Base-by-base conservation (phyloP, 2,113 vertebrate species). In the Marcusenius ussheri region DNA sequence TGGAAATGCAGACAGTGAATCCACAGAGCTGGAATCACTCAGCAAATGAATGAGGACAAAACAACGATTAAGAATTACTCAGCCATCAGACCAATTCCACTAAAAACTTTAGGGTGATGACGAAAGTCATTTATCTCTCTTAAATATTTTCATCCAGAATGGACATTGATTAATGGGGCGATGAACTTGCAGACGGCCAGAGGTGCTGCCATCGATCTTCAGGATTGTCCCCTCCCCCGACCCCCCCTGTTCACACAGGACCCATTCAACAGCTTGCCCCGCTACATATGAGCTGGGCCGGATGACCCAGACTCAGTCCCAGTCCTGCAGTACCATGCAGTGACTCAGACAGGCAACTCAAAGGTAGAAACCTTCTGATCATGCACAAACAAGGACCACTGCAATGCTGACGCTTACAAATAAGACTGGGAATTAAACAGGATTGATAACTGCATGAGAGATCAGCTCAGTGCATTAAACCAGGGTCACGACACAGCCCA, bases 141-240 rank as follows among this genome's bases (percentile, higher is more conserved):
- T 77, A 21, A 87, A 70, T n/a, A 46, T 88, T 88, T 49, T 80
- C 70, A 77, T 83, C 58, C 86, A 39, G 35, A 47, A 46, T 45
- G 47, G 90, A 88, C 90, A 53, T n/a, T 90, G 90, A 90, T 90
- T 39, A 46, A 90, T 83, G 86, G 35, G 50, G 31, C 62, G 49
- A 50, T 88, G 85, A 90, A 90, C 85, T 90, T 83, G 90, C 85
- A 62, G 46, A 83, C 21, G 21, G 62, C 90, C 85, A 56, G 70
- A 39, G 49, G 58, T 21, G 49, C 27, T 85, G 89, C 46, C 56
- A 84, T 90, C 89, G 66, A 90, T 90, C 89, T 90, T 89, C 74
- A 39, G 24, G 31, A 45, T 27, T 83, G 88, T 83, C 88, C 74
- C 35, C 50, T 51, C 27, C 58, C 77, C 42, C 51, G 5, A 53